These are phyloP conservation scores for Rhadinocentrus ornatus DNA, from an alignment of 2,797 vertebrate genomes.

Conservation along the genomic window DNA sequence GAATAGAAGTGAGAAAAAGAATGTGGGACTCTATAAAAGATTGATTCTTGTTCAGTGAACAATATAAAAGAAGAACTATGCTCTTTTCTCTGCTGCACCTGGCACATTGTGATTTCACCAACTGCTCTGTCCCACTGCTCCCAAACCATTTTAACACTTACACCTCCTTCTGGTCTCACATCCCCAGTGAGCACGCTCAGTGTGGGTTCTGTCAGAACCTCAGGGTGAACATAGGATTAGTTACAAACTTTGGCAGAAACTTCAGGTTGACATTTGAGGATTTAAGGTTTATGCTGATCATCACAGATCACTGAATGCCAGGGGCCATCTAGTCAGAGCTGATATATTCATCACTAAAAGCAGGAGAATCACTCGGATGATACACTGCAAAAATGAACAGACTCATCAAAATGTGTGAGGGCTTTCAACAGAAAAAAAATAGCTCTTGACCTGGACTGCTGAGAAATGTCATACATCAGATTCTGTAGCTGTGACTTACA, in stretches of 20 bases:
- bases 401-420: constrained; percentile 38
- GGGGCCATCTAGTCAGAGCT: constrained; percentile 58
- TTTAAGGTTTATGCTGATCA: constrained; percentile 68
- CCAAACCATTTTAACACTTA: constrained; percentile 15
- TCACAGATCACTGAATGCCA: constrained; percentile 70
- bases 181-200: constrained; percentile 15
- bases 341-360: constrained; percentile 64
- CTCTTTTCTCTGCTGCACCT: not conserved
- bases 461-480: constrained; percentile 45
- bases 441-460: constrained; percentile 36
- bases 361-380: constrained; percentile 52
- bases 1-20: not conserved
- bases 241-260: constrained; percentile 48
- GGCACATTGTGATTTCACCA: constrained; percentile 10
- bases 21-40: not conserved
- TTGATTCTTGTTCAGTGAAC: not conserved
- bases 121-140: constrained; percentile 15
- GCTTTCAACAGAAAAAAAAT: constrained; percentile 42
- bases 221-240: constrained; percentile 40
- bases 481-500: constrained; percentile 24
- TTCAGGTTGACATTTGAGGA: constrained; percentile 61
- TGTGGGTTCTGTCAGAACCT: constrained; percentile 31
- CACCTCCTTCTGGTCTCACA: constrained; percentile 9
- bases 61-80: constrained; percentile 3
- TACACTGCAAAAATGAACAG: constrained; percentile 46